Conservation (phyloP, 2,113 vertebrate genomes). For the Gasterosteus aculeatus region DNA sequence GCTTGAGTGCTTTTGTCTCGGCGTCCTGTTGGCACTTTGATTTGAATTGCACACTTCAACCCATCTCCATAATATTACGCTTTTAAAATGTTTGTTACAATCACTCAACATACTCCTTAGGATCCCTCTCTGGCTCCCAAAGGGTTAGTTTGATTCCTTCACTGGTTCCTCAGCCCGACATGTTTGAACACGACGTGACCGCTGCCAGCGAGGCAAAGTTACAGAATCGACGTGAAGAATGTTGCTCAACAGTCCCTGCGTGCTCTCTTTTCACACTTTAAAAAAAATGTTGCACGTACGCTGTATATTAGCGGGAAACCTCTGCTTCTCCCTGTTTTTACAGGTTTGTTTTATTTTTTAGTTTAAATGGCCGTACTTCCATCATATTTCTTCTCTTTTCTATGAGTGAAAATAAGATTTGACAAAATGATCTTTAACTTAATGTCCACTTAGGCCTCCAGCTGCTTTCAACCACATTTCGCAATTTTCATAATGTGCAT, state of each 20-base stretch:
- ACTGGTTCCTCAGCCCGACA: constrained; percentile 33
- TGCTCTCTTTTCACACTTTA: neutral
- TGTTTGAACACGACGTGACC: constrained; percentile 60
- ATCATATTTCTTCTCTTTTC: neutral
- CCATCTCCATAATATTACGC: neutral
- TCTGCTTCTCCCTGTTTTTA: neutral
- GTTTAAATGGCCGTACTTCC: neutral
- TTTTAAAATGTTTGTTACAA: neutral
- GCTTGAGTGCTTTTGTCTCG: constrained; percentile 1
- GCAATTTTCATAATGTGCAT: neutral
- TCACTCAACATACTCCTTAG: neutral
- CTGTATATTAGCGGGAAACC: neutral
- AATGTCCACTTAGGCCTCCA: neutral
- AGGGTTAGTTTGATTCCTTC: constrained; percentile 48
- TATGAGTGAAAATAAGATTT: neutral
- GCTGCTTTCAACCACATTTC: neutral
- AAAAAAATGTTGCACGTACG: neutral
- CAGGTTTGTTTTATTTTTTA: neutral
- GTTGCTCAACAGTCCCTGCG: constrained; percentile 36
- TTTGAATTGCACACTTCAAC: neutral
- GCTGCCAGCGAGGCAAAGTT: constrained; percentile 32
- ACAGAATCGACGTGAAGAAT: constrained; percentile 54
- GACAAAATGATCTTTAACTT: neutral
- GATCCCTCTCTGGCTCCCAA: constrained; percentile 16
- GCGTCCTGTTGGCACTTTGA: constrained; percentile 10